A percentile compares a stretch with the other conserved stretches of the same genome.
Evolutionary conservation across 2,113 vertebrate genomes (phyloP).

Genomic region (Platysternon megacephalum): DNA sequence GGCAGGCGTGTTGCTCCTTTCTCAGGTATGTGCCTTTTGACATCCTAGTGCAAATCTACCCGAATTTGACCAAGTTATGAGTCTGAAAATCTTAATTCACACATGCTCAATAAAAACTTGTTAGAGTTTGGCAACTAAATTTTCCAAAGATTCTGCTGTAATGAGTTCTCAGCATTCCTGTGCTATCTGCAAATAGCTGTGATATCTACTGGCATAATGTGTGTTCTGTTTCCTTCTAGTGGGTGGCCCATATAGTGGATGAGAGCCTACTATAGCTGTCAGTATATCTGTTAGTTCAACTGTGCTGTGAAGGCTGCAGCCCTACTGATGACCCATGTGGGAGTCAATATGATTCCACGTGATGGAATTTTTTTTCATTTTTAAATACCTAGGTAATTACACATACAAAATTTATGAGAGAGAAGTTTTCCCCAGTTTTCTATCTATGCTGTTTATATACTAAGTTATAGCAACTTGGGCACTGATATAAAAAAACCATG

Average conservation of each 20-base stretch:
- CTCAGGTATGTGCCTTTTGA: not conserved
- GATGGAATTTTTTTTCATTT: not conserved
- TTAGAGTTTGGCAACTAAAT: not conserved
- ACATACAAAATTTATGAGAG: not conserved
- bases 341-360: not conserved
- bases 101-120: not conserved
- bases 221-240: constrained; percentile 18
- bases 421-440: not conserved
- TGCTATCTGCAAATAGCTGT: not conserved
- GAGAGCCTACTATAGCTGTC: not conserved
- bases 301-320: constrained; percentile 26
- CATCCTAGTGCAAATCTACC: not conserved
- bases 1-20: rapidly evolving
- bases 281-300: not conserved
- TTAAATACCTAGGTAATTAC: not conserved
- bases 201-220: not conserved
- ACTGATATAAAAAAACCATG: not conserved
- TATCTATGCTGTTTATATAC: not conserved
- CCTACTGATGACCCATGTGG: constrained; percentile 18
- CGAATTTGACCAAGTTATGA: not conserved
- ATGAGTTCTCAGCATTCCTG: not conserved
- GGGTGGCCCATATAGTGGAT: not conserved
- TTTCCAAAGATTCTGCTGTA: not conserved
- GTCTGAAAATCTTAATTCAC: not conserved
- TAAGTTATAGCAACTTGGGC: not conserved